A percentile compares a stretch with the other conserved stretches of the same genome.
These are phyloP conservation scores for Leptogaster cylindrica DNA, from an alignment of 2,888 invertebrate species.

Conservation along the genomic window DNA sequence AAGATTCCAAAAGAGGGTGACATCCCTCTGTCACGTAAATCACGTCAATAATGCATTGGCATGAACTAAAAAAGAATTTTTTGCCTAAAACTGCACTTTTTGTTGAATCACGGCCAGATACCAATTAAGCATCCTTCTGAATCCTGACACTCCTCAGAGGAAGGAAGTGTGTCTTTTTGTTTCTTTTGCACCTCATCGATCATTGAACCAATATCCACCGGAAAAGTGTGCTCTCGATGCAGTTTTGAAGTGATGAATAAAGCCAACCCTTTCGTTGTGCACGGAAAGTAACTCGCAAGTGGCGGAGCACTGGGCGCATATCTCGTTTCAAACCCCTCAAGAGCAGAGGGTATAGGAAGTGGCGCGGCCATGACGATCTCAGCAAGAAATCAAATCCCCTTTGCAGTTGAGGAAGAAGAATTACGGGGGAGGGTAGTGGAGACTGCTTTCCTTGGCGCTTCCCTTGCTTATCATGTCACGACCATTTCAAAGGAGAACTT, in stretches of 20 bases:
- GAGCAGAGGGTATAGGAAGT: no score
- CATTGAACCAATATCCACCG: constrained; percentile 34
- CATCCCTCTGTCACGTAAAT: no score
- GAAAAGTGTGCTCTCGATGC: constrained; percentile 34
- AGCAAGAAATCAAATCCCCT: no score
- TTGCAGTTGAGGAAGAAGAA: no score
- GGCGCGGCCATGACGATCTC: no score
- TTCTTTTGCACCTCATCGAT: constrained; percentile 36
- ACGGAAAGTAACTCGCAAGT: constrained; percentile 15
- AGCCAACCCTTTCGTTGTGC: neutral
- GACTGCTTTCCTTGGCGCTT: no score
- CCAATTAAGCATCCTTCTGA: constrained; percentile 29
- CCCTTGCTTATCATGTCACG: no score
- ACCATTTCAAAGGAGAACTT: no score
- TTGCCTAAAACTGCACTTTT: constrained; percentile 31
- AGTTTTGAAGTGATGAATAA: constrained; percentile 6
- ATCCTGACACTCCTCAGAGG: neutral
- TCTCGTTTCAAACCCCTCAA: constrained; percentile 6
- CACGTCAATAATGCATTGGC: no score
- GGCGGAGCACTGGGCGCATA: constrained; percentile 1
- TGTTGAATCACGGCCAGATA: constrained; percentile 4
- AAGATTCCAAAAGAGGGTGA: no score
- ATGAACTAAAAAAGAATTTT: no score
- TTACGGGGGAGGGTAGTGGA: no score
- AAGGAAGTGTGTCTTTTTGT: constrained; percentile 24